Percentiles rank a stretch among this genome's conserved stretches.
Conservation (phyloP, 2,113 vertebrate genomes). For the Centropus bengalensis region DNA sequence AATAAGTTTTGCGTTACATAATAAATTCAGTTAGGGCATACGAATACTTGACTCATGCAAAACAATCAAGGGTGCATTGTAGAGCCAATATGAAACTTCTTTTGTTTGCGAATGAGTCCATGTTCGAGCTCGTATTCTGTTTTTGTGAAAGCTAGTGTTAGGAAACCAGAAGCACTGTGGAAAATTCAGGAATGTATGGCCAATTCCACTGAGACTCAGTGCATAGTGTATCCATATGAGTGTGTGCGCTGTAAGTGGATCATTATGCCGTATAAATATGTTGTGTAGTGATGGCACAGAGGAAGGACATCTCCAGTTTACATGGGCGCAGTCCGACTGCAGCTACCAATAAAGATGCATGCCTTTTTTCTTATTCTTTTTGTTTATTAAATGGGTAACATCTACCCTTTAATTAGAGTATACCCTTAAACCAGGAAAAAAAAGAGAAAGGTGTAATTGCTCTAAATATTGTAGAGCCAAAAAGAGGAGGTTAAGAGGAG, state of each 20-base stretch:
- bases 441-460: neutral
- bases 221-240: neutral
- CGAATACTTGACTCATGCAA: neutral
- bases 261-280: neutral
- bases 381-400: neutral
- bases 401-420: neutral
- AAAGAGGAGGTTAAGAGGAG: neutral
- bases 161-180: neutral
- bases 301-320: neutral
- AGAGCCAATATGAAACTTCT: neutral
- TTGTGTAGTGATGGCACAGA: neutral
- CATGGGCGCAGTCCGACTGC: neutral
- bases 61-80: neutral
- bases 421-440: neutral
- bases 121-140: neutral
- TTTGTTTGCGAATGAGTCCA: neutral
- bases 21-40: conserved; percentile 6
- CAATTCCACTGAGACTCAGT: neutral
- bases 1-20: neutral
- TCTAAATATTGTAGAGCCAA: neutral
- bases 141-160: neutral
- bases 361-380: neutral
- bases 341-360: neutral
- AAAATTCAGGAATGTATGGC: neutral
- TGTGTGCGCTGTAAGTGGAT: neutral